Evolutionary conservation across 2,797 vertebrate genomes (phyloP).

Genomic region (Manis javanica): DNA sequence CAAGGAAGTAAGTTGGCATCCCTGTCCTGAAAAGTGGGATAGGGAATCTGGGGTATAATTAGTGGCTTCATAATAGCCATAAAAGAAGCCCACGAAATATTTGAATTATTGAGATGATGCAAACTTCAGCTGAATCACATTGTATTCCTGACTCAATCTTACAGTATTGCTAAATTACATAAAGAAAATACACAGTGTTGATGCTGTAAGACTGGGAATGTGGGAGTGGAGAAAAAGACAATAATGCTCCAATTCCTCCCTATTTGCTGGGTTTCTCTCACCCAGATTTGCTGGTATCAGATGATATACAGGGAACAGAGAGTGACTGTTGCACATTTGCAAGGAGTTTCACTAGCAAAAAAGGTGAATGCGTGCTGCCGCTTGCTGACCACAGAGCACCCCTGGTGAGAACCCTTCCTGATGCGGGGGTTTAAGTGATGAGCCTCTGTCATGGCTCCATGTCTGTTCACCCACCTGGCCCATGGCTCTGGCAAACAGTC

Average conservation of each 20-base stretch:
- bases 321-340: background rate
- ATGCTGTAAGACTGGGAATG: background rate
- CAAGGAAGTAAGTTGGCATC: background rate
- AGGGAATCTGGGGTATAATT: background rate
- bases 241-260: background rate
- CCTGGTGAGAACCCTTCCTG: background rate
- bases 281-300: background rate
- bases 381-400: background rate
- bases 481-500: background rate
- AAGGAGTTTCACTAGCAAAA: background rate
- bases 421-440: background rate
- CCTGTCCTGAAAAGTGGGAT: background rate
- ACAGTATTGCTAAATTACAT: background rate
- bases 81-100: background rate
- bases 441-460: background rate
- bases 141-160: conserved; percentile 8
- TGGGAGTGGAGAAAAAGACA: background rate
- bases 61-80: background rate
- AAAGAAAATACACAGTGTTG: background rate
- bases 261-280: background rate
- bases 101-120: background rate
- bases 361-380: background rate
- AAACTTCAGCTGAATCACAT: background rate
- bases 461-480: background rate
- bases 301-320: background rate